A percentile compares a stretch with the other conserved stretches of the same genome.
Conservation (phyloP, 2,888 invertebrate genomes). For the Acholoe squamosa region DNA sequence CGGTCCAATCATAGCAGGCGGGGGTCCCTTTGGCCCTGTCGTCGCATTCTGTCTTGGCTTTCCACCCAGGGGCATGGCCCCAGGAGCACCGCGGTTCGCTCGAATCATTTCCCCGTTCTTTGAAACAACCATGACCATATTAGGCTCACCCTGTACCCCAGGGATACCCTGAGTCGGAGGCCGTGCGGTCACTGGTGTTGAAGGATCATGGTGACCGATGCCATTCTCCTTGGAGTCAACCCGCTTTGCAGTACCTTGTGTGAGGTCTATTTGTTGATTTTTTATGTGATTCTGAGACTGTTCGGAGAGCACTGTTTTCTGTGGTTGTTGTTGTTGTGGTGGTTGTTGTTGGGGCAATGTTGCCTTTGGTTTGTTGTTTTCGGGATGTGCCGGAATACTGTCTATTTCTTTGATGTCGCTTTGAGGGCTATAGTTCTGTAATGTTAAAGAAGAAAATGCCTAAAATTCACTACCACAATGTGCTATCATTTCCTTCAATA, state of each 20-base stretch:
- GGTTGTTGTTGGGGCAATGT: neutral
- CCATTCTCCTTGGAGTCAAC: conserved; percentile 51
- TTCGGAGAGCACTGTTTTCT: conserved; percentile 1
- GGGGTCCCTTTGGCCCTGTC: neutral
- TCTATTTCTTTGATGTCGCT: neutral
- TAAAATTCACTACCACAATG: too few relatives aligned
- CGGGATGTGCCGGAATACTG: too few relatives aligned
- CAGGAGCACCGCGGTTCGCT: neutral
- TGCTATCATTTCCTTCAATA: too few relatives aligned
- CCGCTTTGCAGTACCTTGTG: neutral
- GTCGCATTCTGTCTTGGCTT: neutral
- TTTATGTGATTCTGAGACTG: conserved; percentile 44
- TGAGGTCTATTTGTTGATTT: neutral
- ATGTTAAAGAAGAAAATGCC: too few relatives aligned
- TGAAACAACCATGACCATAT: conserved; percentile 48
- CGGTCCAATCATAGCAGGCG: neutral
- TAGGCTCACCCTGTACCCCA: conserved; percentile 32
- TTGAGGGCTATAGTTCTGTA: neutral
- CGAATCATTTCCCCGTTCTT: conserved; percentile 44
- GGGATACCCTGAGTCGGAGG: neutral
- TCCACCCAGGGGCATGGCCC: neutral
- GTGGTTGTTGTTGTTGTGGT: neutral
- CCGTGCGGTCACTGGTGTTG: neutral
- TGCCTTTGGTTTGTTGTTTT: neutral
- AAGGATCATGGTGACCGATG: neutral